Percentiles rank a stretch among this genome's conserved stretches.
These are phyloP conservation scores for Macrotis lagotis DNA, from an alignment of 2,113 vertebrate species.

Conservation along the genomic window DNA sequence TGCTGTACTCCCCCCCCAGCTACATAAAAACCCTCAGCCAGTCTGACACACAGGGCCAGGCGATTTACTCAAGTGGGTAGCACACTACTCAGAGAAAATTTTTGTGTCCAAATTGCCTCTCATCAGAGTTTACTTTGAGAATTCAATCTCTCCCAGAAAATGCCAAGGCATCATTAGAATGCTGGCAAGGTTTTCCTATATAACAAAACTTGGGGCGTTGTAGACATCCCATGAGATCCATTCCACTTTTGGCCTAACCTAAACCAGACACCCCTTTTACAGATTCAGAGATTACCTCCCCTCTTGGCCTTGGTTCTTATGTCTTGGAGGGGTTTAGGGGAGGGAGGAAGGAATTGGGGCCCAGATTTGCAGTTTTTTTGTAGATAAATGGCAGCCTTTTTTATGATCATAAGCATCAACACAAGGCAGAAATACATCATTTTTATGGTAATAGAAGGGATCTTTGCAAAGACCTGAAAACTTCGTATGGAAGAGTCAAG, in stretches of 20 bases:
- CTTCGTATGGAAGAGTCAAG: background rate
- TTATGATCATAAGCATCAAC: background rate
- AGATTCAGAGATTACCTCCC: background rate
- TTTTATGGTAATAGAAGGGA: background rate
- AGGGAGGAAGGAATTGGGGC: background rate
- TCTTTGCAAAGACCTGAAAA: background rate
- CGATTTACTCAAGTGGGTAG: slow-evolving; percentile 67
- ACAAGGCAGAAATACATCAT: background rate
- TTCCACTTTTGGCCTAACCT: background rate
- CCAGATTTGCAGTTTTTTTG: background rate
- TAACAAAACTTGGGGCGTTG: background rate
- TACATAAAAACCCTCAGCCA: slow-evolving; percentile 55
- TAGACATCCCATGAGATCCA: slow-evolving; percentile 19
- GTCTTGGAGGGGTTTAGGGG: background rate
- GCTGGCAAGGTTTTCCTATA: background rate
- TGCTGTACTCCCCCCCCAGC: slow-evolving; percentile 34
- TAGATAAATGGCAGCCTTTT: background rate
- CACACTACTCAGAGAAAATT: slow-evolving; percentile 58
- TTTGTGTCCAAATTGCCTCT: slow-evolving; percentile 59
- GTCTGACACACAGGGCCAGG: slow-evolving; percentile 31
- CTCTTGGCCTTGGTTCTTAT: slow-evolving; percentile 30
- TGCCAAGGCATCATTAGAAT: slow-evolving; percentile 48
- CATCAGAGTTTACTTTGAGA: slow-evolving; percentile 49
- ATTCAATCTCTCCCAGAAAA: slow-evolving; percentile 51
- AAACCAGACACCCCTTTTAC: background rate